Percentiles rank a stretch among this genome's conserved stretches.
These are phyloP conservation scores for Dynastes hyllus DNA, from an alignment of 2,888 invertebrate genomes.

Conservation along the genomic window DNA sequence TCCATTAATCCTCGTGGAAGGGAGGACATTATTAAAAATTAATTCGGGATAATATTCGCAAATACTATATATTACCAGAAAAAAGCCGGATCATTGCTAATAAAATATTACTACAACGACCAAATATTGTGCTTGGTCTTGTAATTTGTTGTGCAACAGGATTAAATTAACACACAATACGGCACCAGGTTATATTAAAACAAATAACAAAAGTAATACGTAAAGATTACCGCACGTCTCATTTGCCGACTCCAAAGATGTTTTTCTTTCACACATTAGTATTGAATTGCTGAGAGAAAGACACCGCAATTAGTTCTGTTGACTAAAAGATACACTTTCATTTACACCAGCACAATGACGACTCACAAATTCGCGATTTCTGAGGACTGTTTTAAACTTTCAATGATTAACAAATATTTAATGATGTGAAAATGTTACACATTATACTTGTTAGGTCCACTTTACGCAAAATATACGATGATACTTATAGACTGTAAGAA, in stretches of 20 bases:
- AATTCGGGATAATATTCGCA: not conserved
- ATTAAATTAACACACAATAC: conserved; percentile 31
- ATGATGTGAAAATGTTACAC: conserved; percentile 27
- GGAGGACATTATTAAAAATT: conserved; percentile 44
- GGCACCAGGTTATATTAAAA: conserved; percentile 1
- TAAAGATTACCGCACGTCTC: not conserved
- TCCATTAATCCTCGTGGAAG: conserved; percentile 51
- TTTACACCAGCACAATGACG: conserved; percentile 15
- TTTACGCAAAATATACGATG: not conserved
- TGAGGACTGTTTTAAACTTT: conserved; percentile 29
- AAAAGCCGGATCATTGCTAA: no score
- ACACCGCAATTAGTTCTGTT: conserved; percentile 13
- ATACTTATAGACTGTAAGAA: not conserved
- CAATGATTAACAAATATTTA: conserved; percentile 34
- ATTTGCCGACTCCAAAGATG: not conserved
- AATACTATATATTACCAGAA: not conserved
- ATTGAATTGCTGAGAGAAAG: conserved; percentile 8
- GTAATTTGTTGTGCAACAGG: conserved; percentile 11
- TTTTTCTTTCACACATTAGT: conserved; percentile 27
- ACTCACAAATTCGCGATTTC: not conserved
- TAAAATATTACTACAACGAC: no score
- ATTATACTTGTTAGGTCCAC: conserved; percentile 41
- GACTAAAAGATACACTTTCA: conserved; percentile 22
- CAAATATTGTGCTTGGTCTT: no score
- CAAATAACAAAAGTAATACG: conserved; percentile 5